Percentiles rank a stretch among this genome's conserved stretches.
Evolutionary conservation across 2,113 vertebrate genomes (phyloP).

Genomic region (Indicator maculatus): DNA sequence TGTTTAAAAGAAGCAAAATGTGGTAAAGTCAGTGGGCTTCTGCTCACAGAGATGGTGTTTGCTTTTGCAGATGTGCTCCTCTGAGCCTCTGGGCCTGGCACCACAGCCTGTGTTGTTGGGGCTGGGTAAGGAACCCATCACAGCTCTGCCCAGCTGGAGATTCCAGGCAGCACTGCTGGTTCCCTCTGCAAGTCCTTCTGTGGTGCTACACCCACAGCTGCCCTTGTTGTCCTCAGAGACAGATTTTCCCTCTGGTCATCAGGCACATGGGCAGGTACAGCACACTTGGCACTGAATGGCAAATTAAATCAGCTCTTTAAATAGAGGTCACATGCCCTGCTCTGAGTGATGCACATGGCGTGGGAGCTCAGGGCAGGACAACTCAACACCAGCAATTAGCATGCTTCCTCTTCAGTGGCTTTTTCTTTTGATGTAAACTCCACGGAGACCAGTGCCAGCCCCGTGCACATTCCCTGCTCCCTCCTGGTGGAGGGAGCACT

Average conservation of each 20-base stretch:
- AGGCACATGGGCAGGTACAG: neutral
- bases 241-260: neutral
- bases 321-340: fast-evolving
- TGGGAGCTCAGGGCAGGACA: neutral
- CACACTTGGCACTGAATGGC: fast-evolving
- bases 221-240: fast-evolving
- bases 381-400: too few species aligned
- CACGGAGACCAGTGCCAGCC: fast-evolving
- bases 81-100: neutral
- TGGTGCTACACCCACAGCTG: neutral
- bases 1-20: neutral
- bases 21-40: neutral
- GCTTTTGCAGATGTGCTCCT: neutral
- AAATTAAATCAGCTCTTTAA: too few species aligned
- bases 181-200: neutral
- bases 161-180: fast-evolving
- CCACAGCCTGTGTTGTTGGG: neutral
- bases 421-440: neutral
- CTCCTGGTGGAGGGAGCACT: too few species aligned
- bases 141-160: neutral
- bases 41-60: fast-evolving
- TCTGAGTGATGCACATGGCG: fast-evolving
- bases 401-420: fast-evolving
- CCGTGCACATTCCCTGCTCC: fast-evolving
- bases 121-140: fast-evolving